Evolutionary conservation across 37 sponge, comb jelly and placozoan species (phyloP).

Genomic region (Aplysina aerophoba): DNA sequence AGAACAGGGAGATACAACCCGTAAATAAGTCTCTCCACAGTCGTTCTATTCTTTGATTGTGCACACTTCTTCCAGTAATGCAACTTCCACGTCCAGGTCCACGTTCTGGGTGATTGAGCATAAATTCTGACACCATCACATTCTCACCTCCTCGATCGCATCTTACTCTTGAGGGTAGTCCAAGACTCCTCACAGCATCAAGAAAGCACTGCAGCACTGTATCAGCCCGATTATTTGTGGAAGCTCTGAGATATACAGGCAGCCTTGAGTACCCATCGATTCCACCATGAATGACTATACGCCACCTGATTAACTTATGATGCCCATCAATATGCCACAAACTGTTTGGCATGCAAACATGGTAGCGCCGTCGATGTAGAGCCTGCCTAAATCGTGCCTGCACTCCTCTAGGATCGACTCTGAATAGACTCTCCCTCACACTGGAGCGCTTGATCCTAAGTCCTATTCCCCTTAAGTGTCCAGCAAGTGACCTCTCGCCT

Average conservation of each 20-base stretch:
- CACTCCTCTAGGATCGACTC: conserved; percentile 51
- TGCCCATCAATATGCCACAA: conserved; percentile 44
- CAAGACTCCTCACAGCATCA: conserved; percentile 25
- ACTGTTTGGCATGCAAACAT: conserved; percentile 41
- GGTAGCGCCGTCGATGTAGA: conserved; percentile 32
- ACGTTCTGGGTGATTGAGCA: conserved; percentile 52
- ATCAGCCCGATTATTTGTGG: conserved; percentile 38
- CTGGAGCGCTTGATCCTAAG: conserved; percentile 19
- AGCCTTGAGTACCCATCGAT: conserved; percentile 61
- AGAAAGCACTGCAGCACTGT: conserved; percentile 47
- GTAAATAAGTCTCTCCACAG: conserved; percentile 64
- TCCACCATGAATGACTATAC: conserved; percentile 60
- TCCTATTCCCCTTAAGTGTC: conserved; percentile 32
- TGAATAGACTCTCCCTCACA: conserved; percentile 23
- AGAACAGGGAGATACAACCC: conserved; percentile 38
- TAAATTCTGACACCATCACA: conserved; percentile 43
- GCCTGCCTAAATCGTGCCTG: conserved; percentile 12
- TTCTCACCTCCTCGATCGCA: conserved; percentile 66
- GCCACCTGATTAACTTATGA: conserved; percentile 49
- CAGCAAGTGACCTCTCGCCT: conserved; percentile 24
- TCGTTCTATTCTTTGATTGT: conserved; percentile 53
- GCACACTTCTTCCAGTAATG: conserved; percentile 67
- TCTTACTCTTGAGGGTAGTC: conserved; percentile 58
- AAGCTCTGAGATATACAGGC: conserved; percentile 50
- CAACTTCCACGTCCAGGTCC: conserved; percentile 47